phyloP scores from a whole-genome alignment of 2,113 vertebrate species.

The Hydrochoerus hydrochaeris region DNA sequence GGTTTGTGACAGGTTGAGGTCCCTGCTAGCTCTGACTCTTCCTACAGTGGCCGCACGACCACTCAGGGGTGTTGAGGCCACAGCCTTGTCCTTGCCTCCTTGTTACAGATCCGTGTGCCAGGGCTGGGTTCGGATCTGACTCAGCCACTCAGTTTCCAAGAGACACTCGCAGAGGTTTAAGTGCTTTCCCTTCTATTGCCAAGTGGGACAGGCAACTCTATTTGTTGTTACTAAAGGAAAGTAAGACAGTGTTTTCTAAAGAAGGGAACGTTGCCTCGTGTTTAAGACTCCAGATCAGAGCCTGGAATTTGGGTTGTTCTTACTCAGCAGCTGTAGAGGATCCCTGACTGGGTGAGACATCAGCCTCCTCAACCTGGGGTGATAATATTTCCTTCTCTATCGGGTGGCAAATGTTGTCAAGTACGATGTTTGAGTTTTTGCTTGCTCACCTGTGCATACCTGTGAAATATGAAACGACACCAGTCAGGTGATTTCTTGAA shows the following conservation, averaged over 20 bases:
- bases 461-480: neutral
- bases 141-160: neutral
- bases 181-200: neutral
- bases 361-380: neutral
- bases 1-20: fast-evolving
- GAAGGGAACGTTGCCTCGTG: neutral
- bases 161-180: neutral
- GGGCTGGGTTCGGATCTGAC: neutral
- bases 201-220: too few relatives aligned
- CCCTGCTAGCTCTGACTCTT: neutral
- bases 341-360: neutral
- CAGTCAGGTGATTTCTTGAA: neutral
- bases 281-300: neutral
- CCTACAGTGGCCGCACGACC: fast-evolving
- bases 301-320: neutral
- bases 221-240: neutral
- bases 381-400: neutral
- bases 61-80: too few relatives aligned
- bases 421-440: neutral
- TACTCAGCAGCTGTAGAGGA: too few relatives aligned
- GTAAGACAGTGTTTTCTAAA: neutral
- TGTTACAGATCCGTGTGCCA: neutral
- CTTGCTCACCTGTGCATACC: neutral
- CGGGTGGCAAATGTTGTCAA: neutral
- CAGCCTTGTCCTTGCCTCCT: neutral